phyloP scores from a whole-genome alignment of 2,797 vertebrate genomes.

The Protonibea diacanthus region DNA sequence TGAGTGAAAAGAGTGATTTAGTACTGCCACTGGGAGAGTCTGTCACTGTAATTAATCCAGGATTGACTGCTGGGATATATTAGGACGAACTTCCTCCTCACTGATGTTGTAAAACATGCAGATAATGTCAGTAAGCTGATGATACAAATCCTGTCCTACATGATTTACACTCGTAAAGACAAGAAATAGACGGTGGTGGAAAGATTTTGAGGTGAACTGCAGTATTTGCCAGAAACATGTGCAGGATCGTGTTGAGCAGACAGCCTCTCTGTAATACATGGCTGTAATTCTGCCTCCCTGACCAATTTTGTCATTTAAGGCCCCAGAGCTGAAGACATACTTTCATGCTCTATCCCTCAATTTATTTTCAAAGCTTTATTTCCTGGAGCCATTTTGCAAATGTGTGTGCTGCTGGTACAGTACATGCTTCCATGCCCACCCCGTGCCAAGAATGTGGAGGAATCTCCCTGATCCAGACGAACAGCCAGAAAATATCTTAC shows the following conservation, averaged over 20 bases:
- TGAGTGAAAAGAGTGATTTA: slow-evolving; percentile 32
- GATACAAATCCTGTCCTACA: slow-evolving; percentile 42
- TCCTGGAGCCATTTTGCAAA: slow-evolving; percentile 67
- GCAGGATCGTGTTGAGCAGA: slow-evolving; percentile 46
- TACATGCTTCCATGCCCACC: slow-evolving; percentile 45
- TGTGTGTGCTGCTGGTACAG: slow-evolving; percentile 55
- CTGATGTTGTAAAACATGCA: slow-evolving; percentile 44
- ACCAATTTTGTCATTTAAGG: slow-evolving; percentile 70
- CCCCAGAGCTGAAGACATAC: slow-evolving; percentile 60
- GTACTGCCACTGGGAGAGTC: slow-evolving; percentile 31
- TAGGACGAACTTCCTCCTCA: slow-evolving; percentile 15
- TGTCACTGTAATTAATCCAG: slow-evolving; percentile 58
- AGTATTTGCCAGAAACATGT: slow-evolving; percentile 57
- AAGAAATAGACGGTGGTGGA: slow-evolving; percentile 39
- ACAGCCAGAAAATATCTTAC: slow-evolving; percentile 52
- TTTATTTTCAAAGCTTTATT: slow-evolving; percentile 74
- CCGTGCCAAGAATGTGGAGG: slow-evolving; percentile 69
- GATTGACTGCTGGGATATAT: slow-evolving; percentile 28
- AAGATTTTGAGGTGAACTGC: slow-evolving; percentile 45
- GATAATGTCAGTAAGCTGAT: slow-evolving; percentile 25
- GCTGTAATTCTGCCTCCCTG: slow-evolving; percentile 62
- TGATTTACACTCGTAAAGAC: slow-evolving; percentile 32
- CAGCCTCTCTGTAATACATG: slow-evolving; percentile 55
- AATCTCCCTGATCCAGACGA: slow-evolving; percentile 54
- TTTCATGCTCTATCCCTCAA: slow-evolving; percentile 67